Conservation (phyloP, 2,797 vertebrate genomes). For the Moxostoma hubbsi region DNA sequence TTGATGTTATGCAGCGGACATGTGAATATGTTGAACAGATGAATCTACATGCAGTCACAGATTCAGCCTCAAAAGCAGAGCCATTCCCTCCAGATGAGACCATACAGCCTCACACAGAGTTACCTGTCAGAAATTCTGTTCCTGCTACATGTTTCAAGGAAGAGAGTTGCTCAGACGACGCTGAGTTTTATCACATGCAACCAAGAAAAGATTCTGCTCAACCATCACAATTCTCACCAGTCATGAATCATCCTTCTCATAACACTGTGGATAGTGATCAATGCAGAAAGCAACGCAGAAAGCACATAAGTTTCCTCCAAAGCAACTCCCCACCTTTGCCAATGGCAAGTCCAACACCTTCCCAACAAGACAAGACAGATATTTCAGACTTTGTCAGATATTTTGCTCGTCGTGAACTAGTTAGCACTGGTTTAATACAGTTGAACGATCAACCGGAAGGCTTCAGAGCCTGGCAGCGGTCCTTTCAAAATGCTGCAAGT, state of each 20-base stretch:
- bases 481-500: no score
- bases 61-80: neutral
- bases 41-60: neutral
- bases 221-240: neutral
- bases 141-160: neutral
- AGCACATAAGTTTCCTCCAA: neutral
- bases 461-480: slow-evolving; percentile 8
- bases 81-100: neutral
- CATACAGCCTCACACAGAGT: neutral
- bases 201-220: neutral
- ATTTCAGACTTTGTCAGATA: slow-evolving; percentile 47
- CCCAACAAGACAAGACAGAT: neutral
- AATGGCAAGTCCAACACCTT: neutral
- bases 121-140: neutral
- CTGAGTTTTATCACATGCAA: neutral
- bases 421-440: slow-evolving; percentile 41
- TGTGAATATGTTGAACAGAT: no score
- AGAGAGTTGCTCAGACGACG: neutral
- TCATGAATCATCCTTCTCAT: no score
- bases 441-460: slow-evolving; percentile 54
- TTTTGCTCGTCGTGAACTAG: slow-evolving; percentile 42
- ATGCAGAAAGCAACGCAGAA: neutral
- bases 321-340: neutral
- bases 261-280: neutral
- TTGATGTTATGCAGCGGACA: no score